Conservation (phyloP, 2,888 invertebrate genomes). For the Caenorhabditis imperialis region DNA sequence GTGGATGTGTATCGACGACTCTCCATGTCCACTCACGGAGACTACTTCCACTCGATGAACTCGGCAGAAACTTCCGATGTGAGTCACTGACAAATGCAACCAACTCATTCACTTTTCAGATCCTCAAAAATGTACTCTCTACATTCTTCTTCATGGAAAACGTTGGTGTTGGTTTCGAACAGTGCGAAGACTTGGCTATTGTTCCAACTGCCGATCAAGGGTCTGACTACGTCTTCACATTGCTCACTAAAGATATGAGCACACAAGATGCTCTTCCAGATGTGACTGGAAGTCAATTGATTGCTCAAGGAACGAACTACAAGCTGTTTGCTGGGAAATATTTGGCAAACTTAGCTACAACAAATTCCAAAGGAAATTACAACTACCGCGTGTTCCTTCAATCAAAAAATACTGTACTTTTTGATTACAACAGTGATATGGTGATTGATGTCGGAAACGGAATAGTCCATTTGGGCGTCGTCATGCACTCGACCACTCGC, state of each 20-base stretch:
- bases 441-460: constrained; percentile 42
- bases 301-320: constrained; percentile 18
- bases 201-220: constrained; percentile 2
- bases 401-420: constrained; percentile 28
- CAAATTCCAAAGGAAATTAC: neutral
- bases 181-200: neutral
- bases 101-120: no score
- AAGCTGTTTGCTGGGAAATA: constrained; percentile 15
- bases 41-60: constrained; percentile 19
- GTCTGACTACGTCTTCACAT: constrained; percentile 13
- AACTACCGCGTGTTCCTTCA: constrained; percentile 36
- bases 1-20: constrained; percentile 39
- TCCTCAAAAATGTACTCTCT: constrained; percentile 19
- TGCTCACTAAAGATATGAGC: constrained; percentile 15
- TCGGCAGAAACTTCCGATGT: constrained; percentile 10
- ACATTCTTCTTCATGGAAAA: constrained; percentile 34
- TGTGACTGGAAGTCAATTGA: neutral
- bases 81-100: no score
- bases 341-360: neutral
- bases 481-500: constrained; percentile 33
- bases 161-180: constrained; percentile 20
- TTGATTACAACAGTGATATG: constrained; percentile 45
- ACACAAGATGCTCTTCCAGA: constrained; percentile 9
- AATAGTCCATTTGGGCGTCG: constrained; percentile 27
- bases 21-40: constrained; percentile 32